Conservation (phyloP, 1,140 invertebrate genomes). For the Diachasma alloeum region DNA sequence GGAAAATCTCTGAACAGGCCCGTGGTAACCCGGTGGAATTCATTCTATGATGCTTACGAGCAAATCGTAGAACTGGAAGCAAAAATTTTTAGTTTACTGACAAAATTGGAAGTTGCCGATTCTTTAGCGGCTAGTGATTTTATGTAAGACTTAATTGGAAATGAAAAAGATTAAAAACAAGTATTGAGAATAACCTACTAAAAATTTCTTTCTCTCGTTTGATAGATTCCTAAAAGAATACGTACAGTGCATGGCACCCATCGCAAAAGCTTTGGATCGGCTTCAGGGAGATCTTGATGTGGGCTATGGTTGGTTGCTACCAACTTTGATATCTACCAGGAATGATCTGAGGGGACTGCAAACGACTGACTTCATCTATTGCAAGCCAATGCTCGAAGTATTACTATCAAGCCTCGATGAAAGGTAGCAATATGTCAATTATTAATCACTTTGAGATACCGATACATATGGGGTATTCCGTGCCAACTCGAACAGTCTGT, state of each 20-base stretch:
- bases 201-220: no score
- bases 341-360: background rate
- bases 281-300: constrained; percentile 22
- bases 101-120: background rate
- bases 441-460: no score
- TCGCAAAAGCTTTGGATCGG: constrained; percentile 22
- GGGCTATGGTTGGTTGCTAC: constrained; percentile 17
- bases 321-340: constrained; percentile 11
- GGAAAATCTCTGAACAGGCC: constrained; percentile 22
- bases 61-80: constrained; percentile 11
- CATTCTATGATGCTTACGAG: constrained; percentile 31
- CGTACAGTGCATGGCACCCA: background rate
- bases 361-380: background rate
- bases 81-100: background rate
- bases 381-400: background rate
- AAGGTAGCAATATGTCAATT: no score
- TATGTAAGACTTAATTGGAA: background rate
- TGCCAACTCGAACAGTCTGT: no score
- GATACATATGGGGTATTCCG: no score
- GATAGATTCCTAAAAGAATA: constrained; percentile 24
- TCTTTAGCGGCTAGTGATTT: background rate
- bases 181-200: no score
- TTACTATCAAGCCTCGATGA: background rate
- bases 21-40: constrained; percentile 38
- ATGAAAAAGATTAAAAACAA: no score